Evolutionary conservation across 2,888 invertebrate species (phyloP), one percentile per base, ranked within the genome.

Genomic region (Xestia xanthographa): DNA sequence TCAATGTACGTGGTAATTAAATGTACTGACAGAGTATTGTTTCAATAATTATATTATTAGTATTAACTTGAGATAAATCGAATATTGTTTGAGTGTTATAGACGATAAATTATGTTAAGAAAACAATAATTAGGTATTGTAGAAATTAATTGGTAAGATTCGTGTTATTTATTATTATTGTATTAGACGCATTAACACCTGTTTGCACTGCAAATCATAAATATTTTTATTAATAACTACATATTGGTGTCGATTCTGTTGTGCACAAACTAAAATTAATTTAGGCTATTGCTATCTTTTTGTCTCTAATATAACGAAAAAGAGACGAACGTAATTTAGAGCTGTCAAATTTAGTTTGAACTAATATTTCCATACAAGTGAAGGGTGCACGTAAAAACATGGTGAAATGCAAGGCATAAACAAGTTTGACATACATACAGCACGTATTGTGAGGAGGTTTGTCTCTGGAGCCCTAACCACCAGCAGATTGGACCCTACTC

Each of bases 1-100:
- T 67, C 41, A 22, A 38, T 56, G 56, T 66, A 68, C 43, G 67
- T 67, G 50, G 12, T 84, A 80, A 82, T 82, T 77, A 66, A 76
- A 75, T 76, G 60, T 56, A 66, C 41, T 74, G 48, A 34, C 48
- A 78, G 66, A 22, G 17, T 58, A 26, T 66, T 76, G 72, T 77
- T 77, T 0, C 2, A 50, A 60, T 81, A 38, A 79, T 72, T 63
- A 53, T 26, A 6, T 8, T 45, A 17, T 8, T 48, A 22, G 3
- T 26, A 20, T 17, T 41, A 67, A 72, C 53, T 58, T 29, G 5
- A 17, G 45, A 29, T 6, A 60, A 84, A 74, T 66, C 62, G 22
- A 72, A 72, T 72, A 17, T 0, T 17, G 17, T 45, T 53, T n/a
- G 53, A 43, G 53, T 14, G 8, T 73, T 80, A 34, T 14, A 58